phyloP scores from a whole-genome alignment of 1,140 invertebrate species.

The Alviniconcha marisindica region DNA sequence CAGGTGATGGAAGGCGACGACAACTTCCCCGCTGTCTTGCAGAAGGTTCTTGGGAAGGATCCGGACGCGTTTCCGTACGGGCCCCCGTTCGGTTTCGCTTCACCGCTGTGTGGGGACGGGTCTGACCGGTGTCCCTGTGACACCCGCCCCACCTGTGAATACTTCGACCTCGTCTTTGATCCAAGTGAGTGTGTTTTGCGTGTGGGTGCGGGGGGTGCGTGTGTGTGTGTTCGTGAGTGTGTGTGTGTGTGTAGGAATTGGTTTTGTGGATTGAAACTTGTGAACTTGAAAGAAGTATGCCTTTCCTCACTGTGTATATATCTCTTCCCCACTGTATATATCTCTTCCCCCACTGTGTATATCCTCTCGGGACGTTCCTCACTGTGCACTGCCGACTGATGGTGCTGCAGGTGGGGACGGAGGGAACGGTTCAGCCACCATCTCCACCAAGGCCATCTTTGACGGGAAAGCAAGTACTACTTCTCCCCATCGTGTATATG shows the following conservation, averaged over 20 bases:
- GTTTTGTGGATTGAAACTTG: not conserved
- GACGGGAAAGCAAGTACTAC: slow-evolving; percentile 87
- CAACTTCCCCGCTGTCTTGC: slow-evolving; percentile 86
- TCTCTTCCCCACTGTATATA: too few species aligned
- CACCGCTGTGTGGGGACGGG: slow-evolving; percentile 52
- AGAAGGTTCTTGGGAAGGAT: slow-evolving; percentile 95
- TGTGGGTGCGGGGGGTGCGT: not conserved
- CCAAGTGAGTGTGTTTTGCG: slow-evolving; percentile 48
- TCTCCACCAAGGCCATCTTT: slow-evolving; percentile 80
- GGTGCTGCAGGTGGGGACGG: slow-evolving; percentile 63
- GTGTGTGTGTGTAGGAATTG: too few species aligned
- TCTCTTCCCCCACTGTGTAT: too few species aligned
- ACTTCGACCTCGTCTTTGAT: slow-evolving; percentile 63
- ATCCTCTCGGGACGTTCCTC: too few species aligned
- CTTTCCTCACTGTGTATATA: slow-evolving; percentile 2
- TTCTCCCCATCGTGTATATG: slow-evolving; percentile 72
- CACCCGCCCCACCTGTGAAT: slow-evolving; percentile 36
- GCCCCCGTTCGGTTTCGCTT: slow-evolving; percentile 61
- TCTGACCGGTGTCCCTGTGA: slow-evolving; percentile 28
- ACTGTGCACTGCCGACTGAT: too few species aligned
- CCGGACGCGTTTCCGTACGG: slow-evolving; percentile 64
- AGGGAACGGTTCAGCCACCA: slow-evolving; percentile 57
- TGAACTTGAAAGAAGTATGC: not conserved
- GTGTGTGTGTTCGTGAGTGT: not conserved
- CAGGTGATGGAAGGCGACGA: slow-evolving; percentile 90